Evolutionary conservation across 2,888 invertebrate genomes (phyloP), one percentile per base, ranked within the genome.

Genomic region (Caenorhabditis sp.): DNA sequence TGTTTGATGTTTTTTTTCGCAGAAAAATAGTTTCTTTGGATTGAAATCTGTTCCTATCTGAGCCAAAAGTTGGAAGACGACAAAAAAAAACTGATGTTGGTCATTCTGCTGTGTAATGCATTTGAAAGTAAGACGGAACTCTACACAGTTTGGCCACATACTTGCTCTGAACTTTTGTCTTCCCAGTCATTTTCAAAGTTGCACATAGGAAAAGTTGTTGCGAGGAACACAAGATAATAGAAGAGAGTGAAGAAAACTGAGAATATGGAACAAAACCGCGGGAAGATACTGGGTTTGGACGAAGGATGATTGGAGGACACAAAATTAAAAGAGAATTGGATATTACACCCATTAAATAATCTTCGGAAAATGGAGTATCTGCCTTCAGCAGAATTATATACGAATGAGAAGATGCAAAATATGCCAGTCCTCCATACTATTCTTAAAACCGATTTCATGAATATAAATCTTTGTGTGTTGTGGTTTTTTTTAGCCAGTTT

Each of bases 311-410:
- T 44, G 56, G 31, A 59, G 49, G 63, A 61, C 70, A 54, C 63
- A 44, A 77, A 70, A 38, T 64, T 79, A 70, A 79, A 79, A 70
- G 79, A 79, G 79, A 79, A 79, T 79, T 56, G 47, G 16, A 64
- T 59, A 79, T 79, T 54, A 70, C 63, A 63, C 56, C 70, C 70
- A 79, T 79, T 79, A 70, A 79, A 54, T 63, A 79, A 79, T 79
- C 79, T 79, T 54, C 64, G 47, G 70, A 49, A 66, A 26, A 61
- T 26, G n/a, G 47, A 47, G 26, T 64, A 61, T 51, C 19, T 69
- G 68, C 61, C 58, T 69, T 75, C 26, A 35, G 0, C 31, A 12
- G 63, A 49, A 66, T 74, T 73, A 73, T 73, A 41, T 63, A 63
- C 35, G 26, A 61, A 35, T 49, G 31, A 61, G 61, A 61, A 75